Evolutionary conservation across 2,113 vertebrate genomes (phyloP).

Genomic region (Mellivora capensis): DNA sequence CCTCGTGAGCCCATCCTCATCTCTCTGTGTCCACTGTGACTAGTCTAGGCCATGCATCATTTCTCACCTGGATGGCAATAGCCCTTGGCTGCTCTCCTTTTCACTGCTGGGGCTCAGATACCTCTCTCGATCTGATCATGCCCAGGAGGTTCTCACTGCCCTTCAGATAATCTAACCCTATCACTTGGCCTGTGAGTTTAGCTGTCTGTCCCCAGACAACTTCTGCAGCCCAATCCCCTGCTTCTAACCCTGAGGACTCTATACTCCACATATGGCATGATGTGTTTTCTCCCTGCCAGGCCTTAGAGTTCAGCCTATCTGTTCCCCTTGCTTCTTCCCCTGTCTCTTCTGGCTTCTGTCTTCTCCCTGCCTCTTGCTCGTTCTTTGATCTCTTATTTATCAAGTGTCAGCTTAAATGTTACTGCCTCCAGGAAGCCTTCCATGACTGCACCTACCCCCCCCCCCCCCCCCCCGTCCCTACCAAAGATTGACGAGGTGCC

Average conservation of each 20-base stretch:
- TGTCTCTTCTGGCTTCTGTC: not conserved
- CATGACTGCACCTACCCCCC: too few species aligned
- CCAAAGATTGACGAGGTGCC: rapidly evolving
- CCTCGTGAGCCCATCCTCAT: not conserved
- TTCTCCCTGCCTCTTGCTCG: not conserved
- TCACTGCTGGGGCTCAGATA: not conserved
- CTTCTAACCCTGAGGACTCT: not conserved
- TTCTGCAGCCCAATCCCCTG: too few species aligned
- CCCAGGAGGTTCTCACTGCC: not conserved
- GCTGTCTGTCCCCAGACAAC: not conserved
- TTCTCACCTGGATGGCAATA: not conserved
- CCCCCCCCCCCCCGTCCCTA: not conserved
- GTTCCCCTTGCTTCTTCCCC: not conserved
- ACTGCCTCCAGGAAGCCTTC: not conserved
- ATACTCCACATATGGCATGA: not conserved
- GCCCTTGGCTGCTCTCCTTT: not conserved
- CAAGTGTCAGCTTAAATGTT: not conserved
- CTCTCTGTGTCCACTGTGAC: not conserved
- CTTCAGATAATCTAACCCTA: not conserved
- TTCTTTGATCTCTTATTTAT: not conserved
- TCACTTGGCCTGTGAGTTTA: not conserved
- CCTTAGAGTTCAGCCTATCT: not conserved
- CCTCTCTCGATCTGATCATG: not conserved
- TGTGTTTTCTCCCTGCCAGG: rapidly evolving
- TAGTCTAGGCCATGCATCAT: not conserved